A percentile compares a stretch with the other conserved stretches of the same genome.
Evolutionary conservation across 2,888 invertebrate species (phyloP).

Genomic region (Piscicola geometra): DNA sequence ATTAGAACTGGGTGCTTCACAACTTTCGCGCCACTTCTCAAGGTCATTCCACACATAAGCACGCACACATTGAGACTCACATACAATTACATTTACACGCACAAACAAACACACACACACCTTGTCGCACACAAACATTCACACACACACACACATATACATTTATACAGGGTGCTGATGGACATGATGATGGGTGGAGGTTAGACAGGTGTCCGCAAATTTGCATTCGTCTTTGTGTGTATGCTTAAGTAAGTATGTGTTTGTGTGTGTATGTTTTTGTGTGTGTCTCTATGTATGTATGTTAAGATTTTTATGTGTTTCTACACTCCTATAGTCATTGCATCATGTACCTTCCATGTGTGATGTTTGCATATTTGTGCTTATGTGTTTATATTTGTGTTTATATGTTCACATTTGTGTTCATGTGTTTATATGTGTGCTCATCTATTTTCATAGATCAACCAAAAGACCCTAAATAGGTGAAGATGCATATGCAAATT

Average conservation of each 20-base stretch:
- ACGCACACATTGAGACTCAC: too few relatives aligned
- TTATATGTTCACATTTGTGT: not conserved
- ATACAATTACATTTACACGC: too few relatives aligned
- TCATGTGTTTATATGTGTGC: not conserved
- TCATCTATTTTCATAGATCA: not conserved
- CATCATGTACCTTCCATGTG: not conserved
- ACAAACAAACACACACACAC: not conserved
- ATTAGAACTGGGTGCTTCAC: too few relatives aligned
- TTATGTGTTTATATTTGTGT: not conserved
- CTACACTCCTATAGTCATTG: not conserved
- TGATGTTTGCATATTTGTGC: not conserved
- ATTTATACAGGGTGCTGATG: not conserved
- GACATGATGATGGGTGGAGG: not conserved
- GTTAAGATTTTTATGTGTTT: not conserved
- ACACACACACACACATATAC: not conserved
- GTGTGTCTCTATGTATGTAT: conserved; percentile 19
- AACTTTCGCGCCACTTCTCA: too few relatives aligned
- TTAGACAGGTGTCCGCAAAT: not conserved
- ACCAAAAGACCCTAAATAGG: too few relatives aligned
- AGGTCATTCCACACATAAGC: too few relatives aligned
- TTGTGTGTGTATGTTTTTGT: conserved; percentile 7
- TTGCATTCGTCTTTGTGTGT: not conserved
- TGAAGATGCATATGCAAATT: not conserved
- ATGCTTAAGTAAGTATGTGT: not conserved
- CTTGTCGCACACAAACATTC: not conserved